phyloP scores from a whole-genome alignment of 2,888 invertebrate species.

The Panorpa germanica region DNA sequence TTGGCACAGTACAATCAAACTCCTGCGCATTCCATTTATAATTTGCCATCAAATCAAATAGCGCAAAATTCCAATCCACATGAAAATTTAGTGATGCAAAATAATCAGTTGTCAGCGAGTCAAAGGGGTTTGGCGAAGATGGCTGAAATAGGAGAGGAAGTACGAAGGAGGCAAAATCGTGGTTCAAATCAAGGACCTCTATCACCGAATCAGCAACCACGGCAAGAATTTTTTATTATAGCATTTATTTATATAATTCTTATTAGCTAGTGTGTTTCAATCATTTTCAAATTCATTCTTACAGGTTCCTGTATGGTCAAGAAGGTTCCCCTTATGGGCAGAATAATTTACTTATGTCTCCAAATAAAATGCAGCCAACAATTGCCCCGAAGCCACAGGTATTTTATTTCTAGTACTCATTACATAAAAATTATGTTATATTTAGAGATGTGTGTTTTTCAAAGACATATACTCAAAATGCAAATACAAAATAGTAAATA shows the following conservation, averaged over 20 bases:
- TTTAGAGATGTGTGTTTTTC: too few species aligned
- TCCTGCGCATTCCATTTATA: too few species aligned
- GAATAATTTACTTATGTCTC: conserved; percentile 25
- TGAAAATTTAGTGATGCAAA: background rate
- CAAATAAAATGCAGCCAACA: conserved; percentile 31
- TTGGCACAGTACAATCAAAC: too few species aligned
- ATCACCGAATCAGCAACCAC: conserved; percentile 20
- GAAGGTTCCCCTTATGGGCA: conserved; percentile 8
- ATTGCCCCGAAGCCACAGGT: conserved; percentile 35
- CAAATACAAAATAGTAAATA: too few species aligned
- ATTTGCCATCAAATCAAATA: too few species aligned
- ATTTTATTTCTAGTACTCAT: conserved; percentile 11
- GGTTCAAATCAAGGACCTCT: conserved; percentile 16
- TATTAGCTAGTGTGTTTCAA: conserved; percentile 10
- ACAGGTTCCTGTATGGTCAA: conserved; percentile 11
- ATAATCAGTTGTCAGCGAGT: conserved; percentile 17
- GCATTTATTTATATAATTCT: conserved; percentile 8
- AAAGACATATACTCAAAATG: too few species aligned
- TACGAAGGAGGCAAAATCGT: conserved; percentile 37
- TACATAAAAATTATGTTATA: too few species aligned
- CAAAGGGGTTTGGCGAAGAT: conserved; percentile 41
- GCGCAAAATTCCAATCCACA: background rate
- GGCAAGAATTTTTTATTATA: conserved; percentile 16
- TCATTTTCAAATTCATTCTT: conserved; percentile 11
- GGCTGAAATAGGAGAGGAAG: conserved; percentile 68